Evolutionary conservation across 2,888 invertebrate genomes (phyloP).

Genomic region (Lasioglossum vierecki): DNA sequence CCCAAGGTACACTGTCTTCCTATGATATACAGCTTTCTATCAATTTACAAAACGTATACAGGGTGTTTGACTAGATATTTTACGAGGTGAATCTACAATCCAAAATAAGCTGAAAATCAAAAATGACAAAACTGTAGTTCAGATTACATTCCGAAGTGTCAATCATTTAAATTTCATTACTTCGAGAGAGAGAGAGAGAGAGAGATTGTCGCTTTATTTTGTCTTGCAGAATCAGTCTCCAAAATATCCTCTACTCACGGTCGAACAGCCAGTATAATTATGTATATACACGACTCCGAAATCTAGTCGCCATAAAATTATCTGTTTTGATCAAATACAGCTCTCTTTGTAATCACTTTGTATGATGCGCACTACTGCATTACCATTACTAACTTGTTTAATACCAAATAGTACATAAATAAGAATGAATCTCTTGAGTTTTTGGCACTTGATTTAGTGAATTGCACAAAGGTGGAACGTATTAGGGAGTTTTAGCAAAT

Average conservation of each 20-base stretch:
- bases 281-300: conserved; percentile 9
- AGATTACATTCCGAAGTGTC: neutral
- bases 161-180: neutral
- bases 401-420: conserved; percentile 41
- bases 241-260: conserved; percentile 1
- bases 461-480: neutral
- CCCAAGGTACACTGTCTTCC: conserved; percentile 3
- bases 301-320: conserved; percentile 42
- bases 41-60: conserved; percentile 24
- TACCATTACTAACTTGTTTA: conserved; percentile 44
- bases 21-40: conserved; percentile 31
- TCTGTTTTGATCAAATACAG: conserved; percentile 30
- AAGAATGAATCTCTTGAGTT: conserved; percentile 50
- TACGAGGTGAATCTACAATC: neutral
- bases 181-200: too few relatives aligned
- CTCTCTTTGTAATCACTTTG: conserved; percentile 29
- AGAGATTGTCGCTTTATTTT: neutral
- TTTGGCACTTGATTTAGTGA: neutral
- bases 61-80: conserved; percentile 8
- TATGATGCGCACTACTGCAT: conserved; percentile 19
- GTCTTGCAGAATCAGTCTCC: neutral
- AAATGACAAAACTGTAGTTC: neutral
- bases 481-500: neutral
- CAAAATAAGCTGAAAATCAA: neutral
- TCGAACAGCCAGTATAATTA: conserved; percentile 7